Percentiles rank a stretch among this genome's conserved stretches.
phyloP scores from a whole-genome alignment of 2,888 invertebrate species.

The Diarsia brunnea region DNA sequence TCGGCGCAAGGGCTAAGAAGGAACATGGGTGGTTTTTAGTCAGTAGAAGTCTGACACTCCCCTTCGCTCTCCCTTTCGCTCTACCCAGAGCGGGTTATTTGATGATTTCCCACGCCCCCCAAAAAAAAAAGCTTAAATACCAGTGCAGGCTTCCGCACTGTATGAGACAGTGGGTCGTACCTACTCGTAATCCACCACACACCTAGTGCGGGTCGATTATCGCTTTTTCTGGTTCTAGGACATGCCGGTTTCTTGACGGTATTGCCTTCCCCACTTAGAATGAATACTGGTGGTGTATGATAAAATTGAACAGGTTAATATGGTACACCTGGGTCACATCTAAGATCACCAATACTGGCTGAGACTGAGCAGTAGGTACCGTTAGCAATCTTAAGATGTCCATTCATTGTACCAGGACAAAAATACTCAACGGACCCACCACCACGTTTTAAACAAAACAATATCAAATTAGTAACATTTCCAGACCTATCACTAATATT shows the following conservation, averaged over 20 bases:
- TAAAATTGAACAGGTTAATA: background rate
- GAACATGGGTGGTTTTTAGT: too few species aligned
- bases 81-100: too few species aligned
- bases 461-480: slow-evolving; percentile 2
- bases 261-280: background rate
- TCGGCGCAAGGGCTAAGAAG: too few species aligned
- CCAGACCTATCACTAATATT: slow-evolving; percentile 13
- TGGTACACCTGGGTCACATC: background rate
- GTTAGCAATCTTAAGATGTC: background rate
- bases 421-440: background rate
- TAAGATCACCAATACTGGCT: background rate
- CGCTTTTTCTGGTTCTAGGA: background rate
- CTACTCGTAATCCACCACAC: background rate
- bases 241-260: too few species aligned
- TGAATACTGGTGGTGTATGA: background rate
- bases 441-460: slow-evolving; percentile 9
- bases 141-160: background rate
- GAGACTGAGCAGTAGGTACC: background rate
- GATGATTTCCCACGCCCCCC: too few species aligned
- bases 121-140: background rate
- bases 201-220: background rate
- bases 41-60: too few species aligned
- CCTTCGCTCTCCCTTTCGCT: too few species aligned
- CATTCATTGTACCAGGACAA: background rate
- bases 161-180: background rate